Base-by-base conservation (phyloP, 2,113 vertebrate species). In the Trematomus loennbergii region DNA sequence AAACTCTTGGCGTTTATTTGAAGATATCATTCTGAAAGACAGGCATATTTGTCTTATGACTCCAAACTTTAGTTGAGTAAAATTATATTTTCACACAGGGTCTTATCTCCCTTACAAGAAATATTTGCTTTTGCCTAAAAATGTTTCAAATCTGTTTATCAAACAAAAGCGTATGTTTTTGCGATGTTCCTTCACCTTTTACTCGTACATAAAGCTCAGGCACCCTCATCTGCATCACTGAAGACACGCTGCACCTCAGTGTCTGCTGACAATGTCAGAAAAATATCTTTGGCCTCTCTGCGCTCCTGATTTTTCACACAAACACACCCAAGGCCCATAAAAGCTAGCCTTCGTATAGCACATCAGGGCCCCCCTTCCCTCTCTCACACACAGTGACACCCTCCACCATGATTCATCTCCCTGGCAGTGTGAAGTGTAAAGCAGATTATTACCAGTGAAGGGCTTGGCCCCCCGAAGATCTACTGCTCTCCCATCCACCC, bases 361-460 rank as follows among this genome's bases (percentile, higher is more conserved):
- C 68, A 59, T 64, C 60, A 67, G 76, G 76, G 69, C 49, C 49
- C 66, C 75, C 36, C 50, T 36, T 36, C 61, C 40, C 78, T 62
- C 73, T 8, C 36, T 45, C 67, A 15, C 58, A 70, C 75, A 62
- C 72, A 46, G 50, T 88, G 82, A 85, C 84, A 77, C 78, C 60
- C 40, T 66, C 78, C 58, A 59, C 59, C 48, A 53, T 87, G 61
- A 90, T 92, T 91, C 89, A 92, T 93, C 77, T 84, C 76, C 13
- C 63, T 77, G 73, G 71, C 81, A 66, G 74, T 49, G 79, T 87
- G 83, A 91, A 89, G 83, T 89, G 90, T 84, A 88, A 86, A 68
- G 78, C 61, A 85, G 83, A 91, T 93, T 87, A 94, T 93, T 91
- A 90, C 78, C 75, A 77, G 85, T 87, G 87, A 93, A 89, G 80